Conservation (phyloP, 2,797 vertebrate genomes). For the Pseudopleuronectes americanus region DNA sequence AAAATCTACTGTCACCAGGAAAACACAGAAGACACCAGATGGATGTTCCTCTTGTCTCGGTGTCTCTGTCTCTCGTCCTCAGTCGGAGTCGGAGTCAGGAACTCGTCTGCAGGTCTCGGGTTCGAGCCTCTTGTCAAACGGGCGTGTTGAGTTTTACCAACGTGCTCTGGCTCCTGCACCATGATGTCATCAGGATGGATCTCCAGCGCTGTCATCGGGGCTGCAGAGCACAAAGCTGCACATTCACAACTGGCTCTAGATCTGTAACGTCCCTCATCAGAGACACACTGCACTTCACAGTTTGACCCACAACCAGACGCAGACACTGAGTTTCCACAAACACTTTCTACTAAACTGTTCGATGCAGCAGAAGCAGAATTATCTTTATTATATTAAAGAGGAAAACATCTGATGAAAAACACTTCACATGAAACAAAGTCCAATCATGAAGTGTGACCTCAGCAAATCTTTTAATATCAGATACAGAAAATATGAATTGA, state of each 20-base stretch:
- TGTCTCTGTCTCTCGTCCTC: neutral
- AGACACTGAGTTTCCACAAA: neutral
- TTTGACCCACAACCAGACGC: neutral
- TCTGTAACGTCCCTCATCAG: neutral
- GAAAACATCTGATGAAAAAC: too few species aligned
- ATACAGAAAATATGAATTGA: too few species aligned
- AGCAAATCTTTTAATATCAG: too few species aligned
- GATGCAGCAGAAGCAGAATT: too few species aligned
- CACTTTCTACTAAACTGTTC: too few species aligned
- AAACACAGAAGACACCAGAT: neutral
- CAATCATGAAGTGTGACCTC: too few species aligned
- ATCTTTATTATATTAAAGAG: too few species aligned
- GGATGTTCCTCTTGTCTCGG: neutral
- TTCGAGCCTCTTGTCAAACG: neutral
- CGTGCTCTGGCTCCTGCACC: too few species aligned
- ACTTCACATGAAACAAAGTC: too few species aligned
- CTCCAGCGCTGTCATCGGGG: too few species aligned
- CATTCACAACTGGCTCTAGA: neutral
- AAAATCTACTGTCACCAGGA: neutral
- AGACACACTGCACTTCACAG: neutral
- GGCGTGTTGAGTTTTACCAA: neutral
- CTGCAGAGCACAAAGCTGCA: slow-evolving; percentile 1
- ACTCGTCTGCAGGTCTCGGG: neutral
- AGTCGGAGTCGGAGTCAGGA: neutral
- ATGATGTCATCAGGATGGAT: neutral